Conservation (phyloP, 2,797 vertebrate species). For the Steatocranus sp. region DNA sequence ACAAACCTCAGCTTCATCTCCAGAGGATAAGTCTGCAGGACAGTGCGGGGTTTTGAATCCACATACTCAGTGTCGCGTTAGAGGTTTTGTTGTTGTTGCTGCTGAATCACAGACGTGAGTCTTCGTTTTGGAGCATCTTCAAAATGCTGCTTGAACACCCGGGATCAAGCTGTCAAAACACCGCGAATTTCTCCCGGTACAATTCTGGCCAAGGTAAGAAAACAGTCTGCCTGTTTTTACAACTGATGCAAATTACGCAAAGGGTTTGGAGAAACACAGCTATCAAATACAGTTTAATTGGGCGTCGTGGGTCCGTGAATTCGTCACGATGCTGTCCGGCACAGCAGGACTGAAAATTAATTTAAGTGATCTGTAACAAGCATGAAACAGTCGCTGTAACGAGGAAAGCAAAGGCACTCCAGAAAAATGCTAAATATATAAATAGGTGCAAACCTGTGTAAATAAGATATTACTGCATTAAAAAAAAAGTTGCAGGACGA, state of each 20-base stretch:
- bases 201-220: conserved; percentile 79
- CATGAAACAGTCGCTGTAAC: neutral
- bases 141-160: conserved; percentile 84
- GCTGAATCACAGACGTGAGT: neutral
- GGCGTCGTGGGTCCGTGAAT: neutral
- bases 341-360: neutral
- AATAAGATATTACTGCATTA: neutral
- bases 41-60: neutral
- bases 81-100: neutral
- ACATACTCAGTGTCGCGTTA: neutral
- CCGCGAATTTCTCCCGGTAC: conserved; percentile 76
- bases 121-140: neutral
- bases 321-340: conserved; percentile 9
- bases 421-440: neutral
- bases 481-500: neutral
- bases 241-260: neutral
- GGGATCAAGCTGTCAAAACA: conserved; percentile 76
- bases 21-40: conserved; percentile 36
- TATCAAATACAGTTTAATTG: neutral
- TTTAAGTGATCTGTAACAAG: conserved; percentile 1
- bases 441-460: neutral
- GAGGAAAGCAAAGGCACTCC: neutral
- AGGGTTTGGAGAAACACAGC: neutral
- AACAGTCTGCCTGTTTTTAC: neutral
- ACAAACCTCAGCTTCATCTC: neutral